These are phyloP conservation scores for Pterois miles DNA, from an alignment of 2,797 vertebrate genomes.

Conservation along the genomic window DNA sequence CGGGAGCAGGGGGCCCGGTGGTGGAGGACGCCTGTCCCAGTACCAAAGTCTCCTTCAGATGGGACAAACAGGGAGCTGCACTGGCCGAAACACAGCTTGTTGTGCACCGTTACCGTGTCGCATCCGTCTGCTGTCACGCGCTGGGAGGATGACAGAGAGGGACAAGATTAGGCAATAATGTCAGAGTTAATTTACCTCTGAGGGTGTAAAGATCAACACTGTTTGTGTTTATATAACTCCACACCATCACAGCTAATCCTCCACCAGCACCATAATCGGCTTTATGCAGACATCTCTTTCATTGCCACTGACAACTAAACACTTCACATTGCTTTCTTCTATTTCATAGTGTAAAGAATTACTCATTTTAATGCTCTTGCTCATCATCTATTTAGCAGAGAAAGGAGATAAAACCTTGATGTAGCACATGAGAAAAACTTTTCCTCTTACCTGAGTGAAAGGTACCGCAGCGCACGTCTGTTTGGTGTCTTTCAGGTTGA, in stretches of 20 bases:
- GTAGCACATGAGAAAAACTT: neutral
- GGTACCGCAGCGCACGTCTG: conserved; percentile 77
- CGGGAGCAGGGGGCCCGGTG: conserved; percentile 78
- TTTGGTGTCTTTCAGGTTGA: conserved; percentile 76
- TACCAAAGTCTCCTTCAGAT: conserved; percentile 58
- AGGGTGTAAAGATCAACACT: conserved; percentile 13
- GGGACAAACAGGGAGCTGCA: conserved; percentile 86
- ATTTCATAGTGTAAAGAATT: neutral
- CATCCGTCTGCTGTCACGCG: conserved; percentile 79
- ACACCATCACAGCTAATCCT: conserved; percentile 23
- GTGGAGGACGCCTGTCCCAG: conserved; percentile 17
- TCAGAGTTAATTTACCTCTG: conserved; percentile 22
- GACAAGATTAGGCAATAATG: conserved; percentile 18
- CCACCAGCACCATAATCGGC: neutral
- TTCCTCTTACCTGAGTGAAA: conserved; percentile 79
- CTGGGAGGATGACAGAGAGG: conserved; percentile 61
- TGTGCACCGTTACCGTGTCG: conserved; percentile 76
- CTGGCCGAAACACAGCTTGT: conserved; percentile 85
- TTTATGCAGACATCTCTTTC: conserved; percentile 21
- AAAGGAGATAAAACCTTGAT: neutral
- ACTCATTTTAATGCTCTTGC: neutral
- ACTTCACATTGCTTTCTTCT: neutral
- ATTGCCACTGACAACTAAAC: conserved; percentile 15
- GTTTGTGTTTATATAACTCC: conserved; percentile 10
- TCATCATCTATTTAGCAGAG: neutral